These are phyloP conservation scores for Adoxophyes honmai DNA, from an alignment of 1,140 invertebrate species.

Conservation along the genomic window DNA sequence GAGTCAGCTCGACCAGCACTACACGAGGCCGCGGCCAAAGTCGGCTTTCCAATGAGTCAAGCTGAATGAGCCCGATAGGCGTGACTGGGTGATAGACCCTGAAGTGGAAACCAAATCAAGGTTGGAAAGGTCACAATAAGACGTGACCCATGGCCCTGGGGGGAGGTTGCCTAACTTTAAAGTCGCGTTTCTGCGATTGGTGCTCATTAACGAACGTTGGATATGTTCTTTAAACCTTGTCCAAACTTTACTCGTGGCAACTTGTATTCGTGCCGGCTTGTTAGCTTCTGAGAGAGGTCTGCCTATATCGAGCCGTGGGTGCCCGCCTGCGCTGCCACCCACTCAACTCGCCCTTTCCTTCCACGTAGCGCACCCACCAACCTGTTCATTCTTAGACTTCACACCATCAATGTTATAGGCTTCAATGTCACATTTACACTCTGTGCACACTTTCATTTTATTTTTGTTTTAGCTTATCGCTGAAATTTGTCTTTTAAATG, in stretches of 20 bases:
- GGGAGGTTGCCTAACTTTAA: conserved; percentile 49
- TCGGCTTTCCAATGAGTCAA: conserved; percentile 57
- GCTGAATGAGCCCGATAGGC: conserved; percentile 55
- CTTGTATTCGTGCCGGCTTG: conserved; percentile 54
- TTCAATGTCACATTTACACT: conserved; percentile 49
- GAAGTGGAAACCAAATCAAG: conserved; percentile 86
- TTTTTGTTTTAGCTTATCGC: conserved; percentile 49
- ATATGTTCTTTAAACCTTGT: conserved; percentile 46
- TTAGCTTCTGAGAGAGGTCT: conserved; percentile 58
- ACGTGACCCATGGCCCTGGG: conserved; percentile 78
- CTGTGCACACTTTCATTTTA: conserved; percentile 48
- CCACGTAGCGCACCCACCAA: conserved; percentile 48
- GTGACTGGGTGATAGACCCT: conserved; percentile 74
- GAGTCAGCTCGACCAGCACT: not conserved
- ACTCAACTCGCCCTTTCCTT: conserved; percentile 49
- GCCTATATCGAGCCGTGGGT: conserved; percentile 72
- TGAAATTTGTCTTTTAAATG: conserved; percentile 49
- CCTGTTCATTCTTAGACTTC: conserved; percentile 49
- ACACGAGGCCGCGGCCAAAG: conserved; percentile 14
- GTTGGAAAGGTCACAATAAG: conserved; percentile 81
- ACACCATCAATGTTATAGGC: conserved; percentile 40
- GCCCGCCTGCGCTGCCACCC: conserved; percentile 52
- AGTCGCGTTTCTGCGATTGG: conserved; percentile 45
- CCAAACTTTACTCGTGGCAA: conserved; percentile 51
- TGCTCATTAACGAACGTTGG: conserved; percentile 44